Evolutionary conservation across 2,113 vertebrate genomes (phyloP).

Genomic region (Argyrosomus japonicus): DNA sequence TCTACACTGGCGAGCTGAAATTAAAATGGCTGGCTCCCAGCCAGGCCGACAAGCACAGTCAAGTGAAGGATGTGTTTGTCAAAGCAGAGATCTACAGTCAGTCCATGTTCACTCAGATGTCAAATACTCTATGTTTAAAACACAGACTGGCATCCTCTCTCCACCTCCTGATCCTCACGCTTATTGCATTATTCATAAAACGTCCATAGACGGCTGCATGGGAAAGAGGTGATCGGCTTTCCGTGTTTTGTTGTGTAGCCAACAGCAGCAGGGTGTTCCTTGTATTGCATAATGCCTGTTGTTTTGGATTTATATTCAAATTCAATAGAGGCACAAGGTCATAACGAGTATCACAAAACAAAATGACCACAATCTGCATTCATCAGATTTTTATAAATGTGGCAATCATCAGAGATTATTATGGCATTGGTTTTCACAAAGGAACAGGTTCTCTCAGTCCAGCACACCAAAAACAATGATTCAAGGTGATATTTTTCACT

Average conservation of each 20-base stretch:
- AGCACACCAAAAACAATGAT: conserved; percentile 1
- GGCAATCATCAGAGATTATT: conserved; percentile 21
- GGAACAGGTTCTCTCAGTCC: conserved; percentile 12
- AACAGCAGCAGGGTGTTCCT: conserved; percentile 33
- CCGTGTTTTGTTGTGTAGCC: conserved; percentile 27
- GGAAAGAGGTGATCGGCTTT: conserved; percentile 46
- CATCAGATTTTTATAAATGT: conserved; percentile 20
- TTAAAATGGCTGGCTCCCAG: conserved; percentile 28
- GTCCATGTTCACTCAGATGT: conserved; percentile 64
- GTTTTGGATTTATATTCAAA: conserved; percentile 53
- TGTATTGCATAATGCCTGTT: conserved; percentile 24
- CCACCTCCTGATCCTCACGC: conserved; percentile 35
- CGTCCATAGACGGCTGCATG: conserved; percentile 25
- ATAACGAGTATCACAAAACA: conserved; percentile 30
- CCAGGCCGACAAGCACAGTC: conserved; percentile 30
- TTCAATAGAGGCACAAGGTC: conserved; percentile 26
- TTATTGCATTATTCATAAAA: conserved; percentile 69
- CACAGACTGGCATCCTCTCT: conserved; percentile 52
- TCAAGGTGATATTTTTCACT: neutral
- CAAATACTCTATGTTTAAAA: conserved; percentile 68
- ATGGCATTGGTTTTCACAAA: conserved; percentile 30
- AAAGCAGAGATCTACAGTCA: conserved; percentile 67
- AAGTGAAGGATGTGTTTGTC: conserved; percentile 55
- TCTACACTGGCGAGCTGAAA: conserved; percentile 20
- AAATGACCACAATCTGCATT: conserved; percentile 34